Evolutionary conservation across 30 jellyfish, hydroid and myxozoan species (phyloP).

Genomic region (Cassiopea andromeda): DNA sequence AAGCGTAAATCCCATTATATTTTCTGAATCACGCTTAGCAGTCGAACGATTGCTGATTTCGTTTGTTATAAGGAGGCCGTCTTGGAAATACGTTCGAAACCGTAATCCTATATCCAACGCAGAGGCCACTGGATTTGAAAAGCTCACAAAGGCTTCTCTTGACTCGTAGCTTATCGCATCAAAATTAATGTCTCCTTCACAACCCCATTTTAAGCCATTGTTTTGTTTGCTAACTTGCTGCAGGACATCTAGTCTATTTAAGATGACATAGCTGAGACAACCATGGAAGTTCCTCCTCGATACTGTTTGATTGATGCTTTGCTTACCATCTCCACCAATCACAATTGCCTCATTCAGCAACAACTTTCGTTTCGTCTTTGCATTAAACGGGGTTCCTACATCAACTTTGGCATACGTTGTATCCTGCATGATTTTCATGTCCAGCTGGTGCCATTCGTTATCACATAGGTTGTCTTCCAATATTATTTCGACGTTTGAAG

Average conservation of each 20-base stretch:
- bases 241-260: conserved; percentile 18
- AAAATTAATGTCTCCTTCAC: conserved; percentile 33
- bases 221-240: conserved; percentile 20
- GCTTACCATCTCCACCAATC: conserved; percentile 35
- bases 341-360: conserved; percentile 15
- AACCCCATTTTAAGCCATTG: conserved; percentile 30
- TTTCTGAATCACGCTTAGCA: conserved; percentile 23
- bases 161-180: conserved; percentile 55
- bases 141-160: conserved; percentile 19
- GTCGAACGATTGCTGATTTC: conserved; percentile 14
- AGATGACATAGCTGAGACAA: conserved; percentile 55
- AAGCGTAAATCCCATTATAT: conserved; percentile 59
- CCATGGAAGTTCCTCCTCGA: conserved; percentile 67
- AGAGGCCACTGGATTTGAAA: conserved; percentile 29
- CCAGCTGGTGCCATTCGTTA: conserved; percentile 74
- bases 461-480: conserved; percentile 61
- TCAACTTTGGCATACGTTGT: conserved; percentile 59
- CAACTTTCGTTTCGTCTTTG: not conserved
- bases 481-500: conserved; percentile 35
- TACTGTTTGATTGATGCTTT: not conserved
- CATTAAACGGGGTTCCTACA: not conserved
- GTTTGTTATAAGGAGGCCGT: conserved; percentile 59
- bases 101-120: conserved; percentile 36
- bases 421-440: conserved; percentile 29
- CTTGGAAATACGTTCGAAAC: conserved; percentile 73